phyloP scores from a whole-genome alignment of 2,113 vertebrate species.

The Cardinalis cardinalis region DNA sequence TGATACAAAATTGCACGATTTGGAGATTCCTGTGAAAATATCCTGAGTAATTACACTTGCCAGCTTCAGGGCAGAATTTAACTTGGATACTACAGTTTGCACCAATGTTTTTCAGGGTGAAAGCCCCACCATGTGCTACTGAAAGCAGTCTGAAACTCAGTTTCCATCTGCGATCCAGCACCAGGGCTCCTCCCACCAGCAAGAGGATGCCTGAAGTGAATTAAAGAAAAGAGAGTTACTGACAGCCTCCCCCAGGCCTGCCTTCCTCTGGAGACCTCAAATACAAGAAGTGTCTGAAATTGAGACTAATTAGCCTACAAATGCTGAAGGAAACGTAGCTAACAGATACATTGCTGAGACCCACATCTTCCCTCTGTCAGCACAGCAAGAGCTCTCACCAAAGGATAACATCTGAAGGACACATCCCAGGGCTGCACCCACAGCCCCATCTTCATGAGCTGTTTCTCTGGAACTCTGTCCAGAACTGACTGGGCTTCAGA shows the following conservation, averaged over 20 bases:
- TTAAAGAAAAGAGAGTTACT: background rate
- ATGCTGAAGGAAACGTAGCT: background rate
- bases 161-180: background rate
- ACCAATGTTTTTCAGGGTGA: background rate
- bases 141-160: background rate
- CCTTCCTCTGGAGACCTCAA: background rate
- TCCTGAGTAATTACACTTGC: background rate
- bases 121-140: background rate
- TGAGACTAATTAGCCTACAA: background rate
- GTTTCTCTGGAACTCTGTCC: background rate
- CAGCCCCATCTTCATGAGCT: accelerated
- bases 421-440: accelerated
- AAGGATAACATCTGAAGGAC: background rate
- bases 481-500: background rate
- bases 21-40: background rate
- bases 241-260: background rate
- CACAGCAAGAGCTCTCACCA: background rate
- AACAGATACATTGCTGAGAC: background rate
- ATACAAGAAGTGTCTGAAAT: background rate
- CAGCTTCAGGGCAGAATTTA: background rate
- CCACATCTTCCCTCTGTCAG: background rate
- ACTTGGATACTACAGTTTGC: background rate
- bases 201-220: background rate
- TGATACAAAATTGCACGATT: background rate
- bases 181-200: background rate